A percentile compares a stretch with the other conserved stretches of the same genome.
Evolutionary conservation across 2,113 vertebrate genomes (phyloP).

Genomic region (Chauna torquata): DNA sequence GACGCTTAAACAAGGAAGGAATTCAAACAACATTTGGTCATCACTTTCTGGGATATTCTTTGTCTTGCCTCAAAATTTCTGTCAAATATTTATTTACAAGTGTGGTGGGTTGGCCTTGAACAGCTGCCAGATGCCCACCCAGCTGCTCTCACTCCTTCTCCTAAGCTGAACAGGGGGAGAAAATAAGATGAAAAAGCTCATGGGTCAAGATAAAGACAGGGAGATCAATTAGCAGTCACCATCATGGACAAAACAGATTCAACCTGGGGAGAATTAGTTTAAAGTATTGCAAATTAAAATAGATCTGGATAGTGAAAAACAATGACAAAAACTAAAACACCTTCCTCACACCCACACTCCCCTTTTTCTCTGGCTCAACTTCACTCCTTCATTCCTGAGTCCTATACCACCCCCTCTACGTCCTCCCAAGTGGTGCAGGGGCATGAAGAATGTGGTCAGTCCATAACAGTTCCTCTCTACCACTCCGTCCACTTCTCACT

Average conservation of each 20-base stretch:
- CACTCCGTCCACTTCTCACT: neutral
- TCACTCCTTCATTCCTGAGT: neutral
- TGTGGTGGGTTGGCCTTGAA: neutral
- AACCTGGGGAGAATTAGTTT: neutral
- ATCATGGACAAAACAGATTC: neutral
- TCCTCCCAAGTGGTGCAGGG: accelerated
- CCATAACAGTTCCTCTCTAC: neutral
- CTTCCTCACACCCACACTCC: neutral
- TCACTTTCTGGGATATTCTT: neutral
- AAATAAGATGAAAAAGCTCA: neutral
- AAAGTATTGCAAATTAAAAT: neutral
- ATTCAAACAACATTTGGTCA: neutral
- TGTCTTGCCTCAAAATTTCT: neutral
- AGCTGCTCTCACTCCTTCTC: neutral
- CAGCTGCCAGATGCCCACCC: no score
- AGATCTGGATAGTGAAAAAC: neutral
- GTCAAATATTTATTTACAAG: neutral
- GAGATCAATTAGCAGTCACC: neutral
- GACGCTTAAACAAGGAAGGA: neutral
- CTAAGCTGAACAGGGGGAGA: accelerated
- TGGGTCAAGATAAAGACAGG: neutral
- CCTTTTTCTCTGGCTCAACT: neutral
- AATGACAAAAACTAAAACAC: neutral
- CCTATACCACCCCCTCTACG: no score
- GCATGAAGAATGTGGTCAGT: accelerated